Base-by-base conservation (phyloP, 2,888 invertebrate species). In the Exocentrus adspersus region DNA sequence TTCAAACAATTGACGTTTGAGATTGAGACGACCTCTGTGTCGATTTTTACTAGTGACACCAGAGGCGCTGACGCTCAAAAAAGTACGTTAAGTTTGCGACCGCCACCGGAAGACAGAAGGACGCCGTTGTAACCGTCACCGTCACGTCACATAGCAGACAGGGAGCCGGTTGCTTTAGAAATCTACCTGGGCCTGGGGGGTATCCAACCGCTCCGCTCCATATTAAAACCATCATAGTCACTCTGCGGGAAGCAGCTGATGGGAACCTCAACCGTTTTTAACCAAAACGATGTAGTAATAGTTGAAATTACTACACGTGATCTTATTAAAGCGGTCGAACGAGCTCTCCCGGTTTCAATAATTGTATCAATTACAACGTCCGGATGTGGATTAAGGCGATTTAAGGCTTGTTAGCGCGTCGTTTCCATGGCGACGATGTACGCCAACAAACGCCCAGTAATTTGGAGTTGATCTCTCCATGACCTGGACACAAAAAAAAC, bases 341-440 rank as follows among this genome's bases (percentile, higher is more conserved):
- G 37, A 5, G 7, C 24, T 68, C 68, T 68, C 52, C 48, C 59
- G 56, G 57, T 60, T 61, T 63, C 62, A 61, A 67, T 67, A 71
- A 71, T 70, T 71, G 65, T 64, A 66, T 66, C 69, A 69, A 70
- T 73, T 73, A 70, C 68, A 50, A 45, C 32, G 61, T 51, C 71
- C 73, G 73, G 73, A 73, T 68, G 68, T 62, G 53, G 37, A 20
- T 62, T 64, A 67, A 67, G n/a, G 50, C 58, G 59, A 67, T 61
- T 67, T 67, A 58, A n/a, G 48, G 58, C 64, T 68, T 52, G 67
- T 66, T 61, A 58, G 65, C 42, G 58, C n/a, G 9, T n/a, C n/a
- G n/a, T n/a, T n/a, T n/a, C n/a, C n/a, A n/a, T n/a, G n/a, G n/a
- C n/a, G n/a, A n/a, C n/a, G n/a, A n/a, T n/a, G n/a, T n/a, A n/a